A percentile compares a stretch with the other conserved stretches of the same genome.
Evolutionary conservation across 2,888 invertebrate genomes (phyloP).

Genomic region (Pandemis corylana): DNA sequence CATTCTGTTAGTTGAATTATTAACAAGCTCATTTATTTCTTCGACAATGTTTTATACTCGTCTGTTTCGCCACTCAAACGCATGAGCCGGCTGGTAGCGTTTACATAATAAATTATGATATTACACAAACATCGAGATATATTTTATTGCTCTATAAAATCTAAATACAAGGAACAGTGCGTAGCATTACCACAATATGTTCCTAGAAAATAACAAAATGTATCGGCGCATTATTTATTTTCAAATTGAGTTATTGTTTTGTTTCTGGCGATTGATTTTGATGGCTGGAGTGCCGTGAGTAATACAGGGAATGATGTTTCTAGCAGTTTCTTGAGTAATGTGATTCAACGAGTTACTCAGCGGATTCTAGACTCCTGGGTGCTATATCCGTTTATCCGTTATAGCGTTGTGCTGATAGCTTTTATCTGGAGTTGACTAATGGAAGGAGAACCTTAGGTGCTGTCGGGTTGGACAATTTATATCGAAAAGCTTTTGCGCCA

Average conservation of each 20-base stretch:
- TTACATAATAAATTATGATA: constrained; percentile 79
- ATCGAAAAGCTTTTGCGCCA: constrained; percentile 4
- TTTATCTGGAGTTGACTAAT: constrained; percentile 22
- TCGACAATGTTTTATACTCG: constrained; percentile 41
- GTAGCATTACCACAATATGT: constrained; percentile 47
- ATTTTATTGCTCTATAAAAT: constrained; percentile 77
- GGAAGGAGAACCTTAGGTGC: constrained; percentile 16
- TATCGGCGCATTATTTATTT: constrained; percentile 14
- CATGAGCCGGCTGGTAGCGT: constrained; percentile 51
- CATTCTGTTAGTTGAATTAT: constrained; percentile 44
- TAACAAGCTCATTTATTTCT: constrained; percentile 44
- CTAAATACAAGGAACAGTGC: constrained; percentile 63
- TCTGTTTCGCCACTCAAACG: constrained; percentile 48
- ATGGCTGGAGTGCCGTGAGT: constrained; percentile 1
- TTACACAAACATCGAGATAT: constrained; percentile 76
- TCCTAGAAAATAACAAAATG: constrained; percentile 42
- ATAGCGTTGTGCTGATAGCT: neutral
- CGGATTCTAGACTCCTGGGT: neutral
- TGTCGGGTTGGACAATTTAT: constrained; percentile 5
- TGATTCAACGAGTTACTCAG: constrained; percentile 8
- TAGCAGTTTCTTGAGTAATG: constrained; percentile 11
- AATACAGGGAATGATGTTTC: constrained; percentile 1
- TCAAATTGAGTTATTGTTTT: constrained; percentile 17
- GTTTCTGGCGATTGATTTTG: constrained; percentile 16
- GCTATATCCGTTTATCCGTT: neutral